Evolutionary conservation across 2,797 vertebrate genomes (phyloP).

Genomic region (Hephaestus fuliginosus): DNA sequence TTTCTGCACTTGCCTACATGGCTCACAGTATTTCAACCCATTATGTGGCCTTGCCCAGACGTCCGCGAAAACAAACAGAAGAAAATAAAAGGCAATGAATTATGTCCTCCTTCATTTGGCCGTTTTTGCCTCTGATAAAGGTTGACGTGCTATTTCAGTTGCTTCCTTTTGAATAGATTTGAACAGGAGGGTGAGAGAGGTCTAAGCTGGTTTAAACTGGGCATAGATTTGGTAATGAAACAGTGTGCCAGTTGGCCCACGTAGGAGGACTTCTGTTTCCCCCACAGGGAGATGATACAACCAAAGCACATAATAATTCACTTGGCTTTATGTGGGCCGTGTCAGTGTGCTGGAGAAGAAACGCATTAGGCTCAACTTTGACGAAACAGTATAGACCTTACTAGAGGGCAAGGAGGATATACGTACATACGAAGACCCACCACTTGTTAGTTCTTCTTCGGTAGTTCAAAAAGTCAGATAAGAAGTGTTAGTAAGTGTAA

Average conservation of each 20-base stretch:
- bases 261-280: constrained; percentile 70
- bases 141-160: constrained; percentile 65
- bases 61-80: constrained; percentile 59
- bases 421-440: too few species aligned
- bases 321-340: constrained; percentile 42
- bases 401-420: background rate
- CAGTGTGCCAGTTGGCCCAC: constrained; percentile 66
- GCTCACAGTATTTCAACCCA: constrained; percentile 58
- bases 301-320: constrained; percentile 58
- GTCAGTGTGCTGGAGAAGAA: constrained; percentile 33
- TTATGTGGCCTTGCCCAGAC: constrained; percentile 63
- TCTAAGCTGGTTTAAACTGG: constrained; percentile 59
- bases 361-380: constrained; percentile 26
- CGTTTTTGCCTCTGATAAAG: constrained; percentile 61
- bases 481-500: background rate
- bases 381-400: constrained; percentile 9
- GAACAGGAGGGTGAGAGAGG: constrained; percentile 37
- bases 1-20: constrained; percentile 57
- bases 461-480: constrained; percentile 3
- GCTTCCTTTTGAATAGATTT: constrained; percentile 63
- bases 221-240: constrained; percentile 60
- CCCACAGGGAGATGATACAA: constrained; percentile 65
- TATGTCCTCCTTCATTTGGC: constrained; percentile 58
- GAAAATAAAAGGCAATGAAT: constrained; percentile 59
- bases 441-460: background rate